phyloP scores from a whole-genome alignment of 2,888 invertebrate genomes.

The Callyntrura guangdongensis region DNA sequence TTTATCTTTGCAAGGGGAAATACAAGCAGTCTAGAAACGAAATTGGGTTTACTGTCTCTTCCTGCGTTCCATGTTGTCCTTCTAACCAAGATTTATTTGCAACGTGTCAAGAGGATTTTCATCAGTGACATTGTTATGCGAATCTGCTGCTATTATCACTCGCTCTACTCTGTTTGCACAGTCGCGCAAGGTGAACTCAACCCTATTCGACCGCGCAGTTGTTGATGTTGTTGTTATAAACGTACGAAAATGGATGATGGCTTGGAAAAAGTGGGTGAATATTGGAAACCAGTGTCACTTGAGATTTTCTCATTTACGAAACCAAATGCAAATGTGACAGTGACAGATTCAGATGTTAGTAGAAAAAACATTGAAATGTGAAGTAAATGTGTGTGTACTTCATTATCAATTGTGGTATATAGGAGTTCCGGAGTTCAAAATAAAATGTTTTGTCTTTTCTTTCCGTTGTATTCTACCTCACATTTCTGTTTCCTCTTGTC shows the following conservation, averaged over 20 bases:
- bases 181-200: slow-evolving; percentile 31
- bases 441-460: slow-evolving; percentile 13
- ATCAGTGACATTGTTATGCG: slow-evolving; percentile 34
- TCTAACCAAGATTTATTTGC: slow-evolving; percentile 40
- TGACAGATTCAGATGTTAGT: slow-evolving; percentile 1
- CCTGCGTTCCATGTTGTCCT: slow-evolving; percentile 47
- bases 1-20: background rate
- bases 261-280: slow-evolving; percentile 17
- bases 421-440: slow-evolving; percentile 18
- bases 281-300: background rate
- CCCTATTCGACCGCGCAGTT: background rate
- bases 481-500: background rate
- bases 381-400: no score
- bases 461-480: background rate
- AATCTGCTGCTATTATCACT: background rate
- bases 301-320: slow-evolving; percentile 18
- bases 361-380: slow-evolving; percentile 16
- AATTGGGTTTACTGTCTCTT: slow-evolving; percentile 64
- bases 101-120: slow-evolving; percentile 40
- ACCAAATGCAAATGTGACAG: slow-evolving; percentile 29
- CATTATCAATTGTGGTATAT: slow-evolving; percentile 10
- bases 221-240: background rate
- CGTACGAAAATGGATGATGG: background rate
- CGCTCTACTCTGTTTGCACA: slow-evolving; percentile 24
- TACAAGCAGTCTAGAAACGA: slow-evolving; percentile 50